Base-by-base conservation (phyloP, 2,113 vertebrate species). In the Mesoclemmys tuberculata region DNA sequence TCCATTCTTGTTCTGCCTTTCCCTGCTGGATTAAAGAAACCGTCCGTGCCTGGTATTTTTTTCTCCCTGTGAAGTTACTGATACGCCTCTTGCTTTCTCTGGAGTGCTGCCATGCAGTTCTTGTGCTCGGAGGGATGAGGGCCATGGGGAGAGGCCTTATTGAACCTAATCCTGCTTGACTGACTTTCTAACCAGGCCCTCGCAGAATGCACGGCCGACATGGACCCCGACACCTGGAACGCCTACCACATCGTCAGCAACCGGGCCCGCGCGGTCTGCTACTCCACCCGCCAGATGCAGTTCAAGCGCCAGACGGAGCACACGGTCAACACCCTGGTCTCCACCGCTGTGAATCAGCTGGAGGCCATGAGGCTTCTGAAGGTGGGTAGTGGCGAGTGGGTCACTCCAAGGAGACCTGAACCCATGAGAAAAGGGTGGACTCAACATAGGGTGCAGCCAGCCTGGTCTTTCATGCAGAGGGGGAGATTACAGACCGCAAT, bases 171-270 rank as follows among this genome's bases (percentile, higher is more conserved):
- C 27, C 8, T 14, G 46, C 46, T 86, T 54, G n/a, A 8, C 16
- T 10, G 48, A 80, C 91, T 27, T 27, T 38, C 41, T 89, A 21
- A 84, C 54, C 95, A 99, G 99, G 93, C 97, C 2, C 92, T 99
- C 8, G 98, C 98, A 21, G 97, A 98, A 68, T 99, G 99, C 41
- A 99, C 98, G 5, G 94, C 94, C 0, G 91, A 95, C 48, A 99
- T 99, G 99, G 98, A 99, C 77, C 90, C 98, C 0, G 98, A 98
- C 95, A 99, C 98, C 0, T 99, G 98, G 98, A 99, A 98, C 0
- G 98, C 99, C 0, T 99, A 99, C 93, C 99, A 98, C 95, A 98
- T 99, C 1, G 98, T 99, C 82, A 99, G 98, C 93, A 99, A 99
- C 97, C 94, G 98, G 51, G 99, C 98, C 0, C 98, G 98, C 21